Percentiles rank a stretch among this genome's conserved stretches.
phyloP scores from a whole-genome alignment of 2,888 invertebrate genomes.

The Gonocerus acuteangulatus region DNA sequence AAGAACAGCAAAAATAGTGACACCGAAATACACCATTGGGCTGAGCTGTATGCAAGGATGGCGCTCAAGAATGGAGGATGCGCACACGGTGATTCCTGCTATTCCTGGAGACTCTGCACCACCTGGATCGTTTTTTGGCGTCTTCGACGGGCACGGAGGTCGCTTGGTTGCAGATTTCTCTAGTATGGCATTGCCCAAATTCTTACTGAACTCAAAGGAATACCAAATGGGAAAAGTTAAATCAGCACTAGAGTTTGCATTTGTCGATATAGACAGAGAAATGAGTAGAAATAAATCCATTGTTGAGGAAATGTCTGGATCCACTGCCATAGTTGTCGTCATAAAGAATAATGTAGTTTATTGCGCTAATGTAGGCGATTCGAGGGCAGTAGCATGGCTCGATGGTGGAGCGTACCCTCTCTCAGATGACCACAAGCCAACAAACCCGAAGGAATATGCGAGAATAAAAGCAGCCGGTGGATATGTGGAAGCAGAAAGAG shows the following conservation, averaged over 20 bases:
- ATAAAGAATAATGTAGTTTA: constrained; percentile 77
- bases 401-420: constrained; percentile 23
- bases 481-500: constrained; percentile 30
- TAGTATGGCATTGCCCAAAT: constrained; percentile 25
- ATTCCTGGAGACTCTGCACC: constrained; percentile 26
- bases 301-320: constrained; percentile 88
- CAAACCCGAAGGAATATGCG: constrained; percentile 18
- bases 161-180: constrained; percentile 23
- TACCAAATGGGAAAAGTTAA: constrained; percentile 23
- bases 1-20: background rate
- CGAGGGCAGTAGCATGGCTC: constrained; percentile 28
- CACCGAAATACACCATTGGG: constrained; percentile 8
- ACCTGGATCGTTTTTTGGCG: constrained; percentile 25
- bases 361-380: constrained; percentile 52
- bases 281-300: constrained; percentile 84
- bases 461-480: constrained; percentile 32
- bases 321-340: constrained; percentile 81
- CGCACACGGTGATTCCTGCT: constrained; percentile 22
- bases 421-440: constrained; percentile 33
- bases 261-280: constrained; percentile 83
- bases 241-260: constrained; percentile 49
- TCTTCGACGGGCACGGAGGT: constrained; percentile 32
- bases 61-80: constrained; percentile 30
- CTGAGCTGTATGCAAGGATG: constrained; percentile 30
- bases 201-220: constrained; percentile 23